Evolutionary conservation across 2,888 invertebrate species (phyloP), one percentile per base, ranked within the genome.

Genomic region (Portevinia maculata): DNA sequence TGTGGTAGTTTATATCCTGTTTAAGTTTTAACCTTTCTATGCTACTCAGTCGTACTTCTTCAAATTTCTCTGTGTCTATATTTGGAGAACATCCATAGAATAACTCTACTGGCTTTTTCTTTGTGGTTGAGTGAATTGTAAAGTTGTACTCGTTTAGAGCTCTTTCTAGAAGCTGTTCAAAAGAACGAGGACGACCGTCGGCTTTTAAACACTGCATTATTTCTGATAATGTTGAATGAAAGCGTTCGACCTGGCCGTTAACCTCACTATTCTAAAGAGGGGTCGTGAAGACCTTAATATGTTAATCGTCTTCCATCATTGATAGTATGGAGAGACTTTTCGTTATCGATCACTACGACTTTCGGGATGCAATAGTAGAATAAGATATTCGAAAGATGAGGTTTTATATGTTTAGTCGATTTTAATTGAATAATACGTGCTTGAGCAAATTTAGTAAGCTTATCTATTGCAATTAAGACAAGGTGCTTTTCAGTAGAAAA

Each of bases 211-310:
- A 85, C 39, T 85, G 59, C 74, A 84, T 73, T 19, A 85, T 85
- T 53, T 85, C 81, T 1, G 65, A 28, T 4, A 85, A 53, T 3
- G 85, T 85, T n/a, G 79, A 85, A 44, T 85, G 81, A 28, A 85
- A 79, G 8, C 84, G 60, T 50, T 84, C 84, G 2, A 84, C 69
- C 37, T 81, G 75, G 1, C 81, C 84, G 44, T 85, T 85, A 6
- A 67, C 21, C 17, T 32, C 62, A 41, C 69, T 69, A 7, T 13
- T 19, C 11, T 67, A 70, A 15, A 62, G 67, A 11, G 76, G 69
- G 9, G 44, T 48, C 3, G 32, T 65, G 17, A 44, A 50, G 5
- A 64, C 32, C 55, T 70, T 39, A 8, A 69, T 62, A 3, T 46
- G 48, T 11, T 67, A 37, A 30, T 69, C 52, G 41, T 76, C 52